Conservation (phyloP, 1,140 invertebrate genomes). For the Propsilocerus akamusi region DNA sequence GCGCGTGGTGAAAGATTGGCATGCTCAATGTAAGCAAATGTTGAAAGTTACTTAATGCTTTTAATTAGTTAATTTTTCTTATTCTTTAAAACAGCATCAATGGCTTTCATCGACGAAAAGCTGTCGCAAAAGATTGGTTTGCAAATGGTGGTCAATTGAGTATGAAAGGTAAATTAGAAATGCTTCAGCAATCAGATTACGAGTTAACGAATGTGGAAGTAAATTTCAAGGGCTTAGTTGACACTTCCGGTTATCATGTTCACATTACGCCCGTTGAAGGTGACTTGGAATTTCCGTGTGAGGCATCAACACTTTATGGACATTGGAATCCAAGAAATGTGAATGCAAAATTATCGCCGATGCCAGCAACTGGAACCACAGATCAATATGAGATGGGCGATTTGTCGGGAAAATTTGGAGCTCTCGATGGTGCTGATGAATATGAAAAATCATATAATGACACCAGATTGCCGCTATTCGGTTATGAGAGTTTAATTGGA, state of each 20-base stretch:
- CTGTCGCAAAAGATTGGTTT: conserved; percentile 72
- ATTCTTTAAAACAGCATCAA: conserved; percentile 37
- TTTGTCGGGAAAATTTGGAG: conserved; percentile 77
- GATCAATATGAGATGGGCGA: conserved; percentile 84
- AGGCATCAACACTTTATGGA: conserved; percentile 55
- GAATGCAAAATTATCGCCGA: conserved; percentile 35
- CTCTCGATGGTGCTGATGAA: conserved; percentile 35
- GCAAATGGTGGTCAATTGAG: conserved; percentile 45
- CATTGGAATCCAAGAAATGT: conserved; percentile 67
- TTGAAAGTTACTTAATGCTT: background rate
- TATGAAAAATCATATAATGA: conserved; percentile 53
- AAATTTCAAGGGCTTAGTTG: conserved; percentile 48
- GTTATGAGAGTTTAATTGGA: conserved; percentile 46
- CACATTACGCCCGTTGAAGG: conserved; percentile 63
- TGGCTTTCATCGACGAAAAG: conserved; percentile 57
- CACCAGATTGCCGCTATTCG: conserved; percentile 67
- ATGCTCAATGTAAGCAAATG: conserved; percentile 52
- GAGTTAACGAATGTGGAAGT: conserved; percentile 65
- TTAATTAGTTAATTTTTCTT: background rate
- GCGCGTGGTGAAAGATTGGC: conserved; percentile 72
- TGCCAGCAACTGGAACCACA: conserved; percentile 41
- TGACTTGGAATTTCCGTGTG: conserved; percentile 75
- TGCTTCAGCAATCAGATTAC: conserved; percentile 68
- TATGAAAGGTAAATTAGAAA: conserved; percentile 56
- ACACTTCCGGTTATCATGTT: conserved; percentile 57